Evolutionary conservation across 2,888 invertebrate genomes (phyloP), one percentile per base, ranked within the genome.

Genomic region (Adelphocoris suturalis): DNA sequence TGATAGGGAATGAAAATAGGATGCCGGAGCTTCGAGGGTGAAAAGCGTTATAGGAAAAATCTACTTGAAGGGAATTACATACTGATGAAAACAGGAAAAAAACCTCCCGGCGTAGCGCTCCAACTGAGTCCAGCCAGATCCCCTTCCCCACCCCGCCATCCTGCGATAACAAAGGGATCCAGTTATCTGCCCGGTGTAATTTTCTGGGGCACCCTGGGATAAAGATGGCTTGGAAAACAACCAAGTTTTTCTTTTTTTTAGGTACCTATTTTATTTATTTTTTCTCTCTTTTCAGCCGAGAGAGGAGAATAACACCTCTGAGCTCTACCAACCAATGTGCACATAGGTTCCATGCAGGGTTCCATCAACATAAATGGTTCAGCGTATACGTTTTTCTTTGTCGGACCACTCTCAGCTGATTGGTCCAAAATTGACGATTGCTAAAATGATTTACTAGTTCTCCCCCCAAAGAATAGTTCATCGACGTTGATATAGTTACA

Each of bases 61-160:
- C 85, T 85, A 85, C 85, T 85, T 85, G 85, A 85, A 85, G 85
- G 85, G 85, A 85, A 85, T 85, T 85, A 85, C 85, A 85, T 85
- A 85, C 85, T 85, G 85, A 85, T 85, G 85, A 85, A 85, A 85
- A 85, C 85, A 61, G 85, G 85, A 52, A 52, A 82, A 82, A 81
- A 47, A 16, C n/a, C 19, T 28, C 23, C 78, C 19, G 78, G 46
- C 46, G 37, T 46, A 61, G 85, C 61, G 57, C 57, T 46, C 48
- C 55, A 85, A 57, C 55, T 85, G 28, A 85, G 85, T 85, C 85
- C 85, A 61, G 85, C 61, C 23, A 19, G 57, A 55, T 57, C 28
- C 81, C 14, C 52, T 4, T 52, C 55, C n/a, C 37, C 85, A 3
- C 28, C 55, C 61, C 19, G 23, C n/a, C 37, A 3, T 46, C n/a